Evolutionary conservation across 2,797 vertebrate species (phyloP).

Genomic region (Danionella dracula): DNA sequence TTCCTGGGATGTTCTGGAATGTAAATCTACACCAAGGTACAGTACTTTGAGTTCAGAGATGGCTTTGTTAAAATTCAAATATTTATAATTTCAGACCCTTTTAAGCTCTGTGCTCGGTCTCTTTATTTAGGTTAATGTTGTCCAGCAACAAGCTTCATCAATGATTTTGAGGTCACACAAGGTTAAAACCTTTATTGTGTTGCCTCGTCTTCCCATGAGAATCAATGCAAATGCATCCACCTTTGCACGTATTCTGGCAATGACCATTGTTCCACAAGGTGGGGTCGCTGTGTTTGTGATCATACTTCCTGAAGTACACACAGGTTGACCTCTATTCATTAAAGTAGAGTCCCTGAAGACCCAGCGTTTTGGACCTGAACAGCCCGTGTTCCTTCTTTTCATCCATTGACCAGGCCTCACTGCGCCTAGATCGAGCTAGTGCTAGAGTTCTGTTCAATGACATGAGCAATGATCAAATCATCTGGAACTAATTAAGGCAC

Average conservation of each 20-base stretch:
- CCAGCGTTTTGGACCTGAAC: neutral
- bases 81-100: too few relatives aligned
- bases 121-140: neutral
- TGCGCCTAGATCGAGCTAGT: neutral
- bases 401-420: constrained; percentile 32
- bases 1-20: too few relatives aligned
- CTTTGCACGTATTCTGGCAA: constrained; percentile 9
- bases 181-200: constrained; percentile 32
- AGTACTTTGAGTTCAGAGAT: too few relatives aligned
- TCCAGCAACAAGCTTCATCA: neutral
- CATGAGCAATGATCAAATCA: constrained; percentile 62
- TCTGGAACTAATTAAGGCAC: constrained; percentile 63
- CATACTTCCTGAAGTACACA: constrained; percentile 65
- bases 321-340: constrained; percentile 57
- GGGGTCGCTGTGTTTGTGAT: constrained; percentile 39
- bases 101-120: too few relatives aligned
- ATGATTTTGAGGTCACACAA: constrained; percentile 5
- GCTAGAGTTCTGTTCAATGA: constrained; percentile 46
- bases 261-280: constrained; percentile 39
- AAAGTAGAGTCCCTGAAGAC: constrained; percentile 34
- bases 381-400: constrained; percentile 8
- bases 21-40: too few relatives aligned
- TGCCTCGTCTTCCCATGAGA: constrained; percentile 20
- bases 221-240: constrained; percentile 23
- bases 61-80: too few relatives aligned